Evolutionary conservation across 2,113 vertebrate genomes (phyloP), one percentile per base, ranked within the genome.

Genomic region (Coracopsis vasa): DNA sequence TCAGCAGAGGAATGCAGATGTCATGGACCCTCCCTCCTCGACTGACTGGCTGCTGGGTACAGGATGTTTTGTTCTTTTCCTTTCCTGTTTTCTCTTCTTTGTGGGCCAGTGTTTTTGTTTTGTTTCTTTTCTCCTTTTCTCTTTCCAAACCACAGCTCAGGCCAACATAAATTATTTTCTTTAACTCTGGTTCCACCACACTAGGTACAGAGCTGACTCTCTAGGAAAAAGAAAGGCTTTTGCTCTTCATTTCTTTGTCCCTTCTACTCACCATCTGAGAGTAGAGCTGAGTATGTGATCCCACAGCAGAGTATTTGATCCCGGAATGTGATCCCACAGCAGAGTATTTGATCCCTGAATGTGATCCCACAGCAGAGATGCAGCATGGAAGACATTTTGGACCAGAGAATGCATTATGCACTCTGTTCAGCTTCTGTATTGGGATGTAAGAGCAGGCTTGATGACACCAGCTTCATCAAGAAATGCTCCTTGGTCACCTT

Each of bases 21-120:
- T 80, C 80, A 89, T 1, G 14, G 90, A 94, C 80, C 80, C 86
- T 96, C 92, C 92, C 91, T 92, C 37, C 88, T 89, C 58, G 25
- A 89, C 96, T 75, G 61, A 79, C 94, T 96, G 94, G 66, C 95
- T 96, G 91, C 95, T 91, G 17, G 89, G 66, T 92, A 89, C 96
- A 97, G 96, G 96, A 96, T 97, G 96, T 97, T 96, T 96, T 97
- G 96, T 91, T 96, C 96, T 94, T 96, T 97, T 79, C 91, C 88
- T 91, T 97, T 97, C 96, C 96, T 97, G 96, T 97, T 97, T 97
- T 97, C 80, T 96, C 80, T 92, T 93, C 83, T 96, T 86, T 91
- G 93, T 88, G 95, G 80, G 92, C 45, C 89, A 91, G 44, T 89
- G 86, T 90, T 94, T 96, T 96, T 96, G 92, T 92, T 96, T 97